Evolutionary conservation across 2,888 invertebrate species (phyloP).

Genomic region (Apoda limacodes): DNA sequence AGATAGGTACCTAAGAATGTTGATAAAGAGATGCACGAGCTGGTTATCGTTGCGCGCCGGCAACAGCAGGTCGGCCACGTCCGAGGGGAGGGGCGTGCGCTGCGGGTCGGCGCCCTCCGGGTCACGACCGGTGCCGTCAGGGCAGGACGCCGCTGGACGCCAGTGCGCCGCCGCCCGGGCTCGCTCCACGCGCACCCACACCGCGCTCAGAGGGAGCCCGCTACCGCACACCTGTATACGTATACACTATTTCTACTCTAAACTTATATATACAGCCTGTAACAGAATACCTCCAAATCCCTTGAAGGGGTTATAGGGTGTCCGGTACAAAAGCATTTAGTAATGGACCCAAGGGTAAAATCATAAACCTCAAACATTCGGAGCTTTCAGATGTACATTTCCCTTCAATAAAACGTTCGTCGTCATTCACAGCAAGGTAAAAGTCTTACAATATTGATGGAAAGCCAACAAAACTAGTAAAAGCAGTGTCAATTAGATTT

Average conservation of each 20-base stretch:
- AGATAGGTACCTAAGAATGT: slow-evolving; percentile 32
- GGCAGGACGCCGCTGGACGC: slow-evolving; percentile 73
- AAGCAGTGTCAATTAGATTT: too few species aligned
- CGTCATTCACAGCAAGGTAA: too few species aligned
- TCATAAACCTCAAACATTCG: too few species aligned
- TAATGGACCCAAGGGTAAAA: too few species aligned
- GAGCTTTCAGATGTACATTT: too few species aligned
- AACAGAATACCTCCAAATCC: too few species aligned
- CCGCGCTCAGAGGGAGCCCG: slow-evolving; percentile 76
- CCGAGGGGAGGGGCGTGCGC: slow-evolving; percentile 75
- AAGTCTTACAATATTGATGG: too few species aligned
- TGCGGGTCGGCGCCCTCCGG: slow-evolving; percentile 73
- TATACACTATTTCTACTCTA: too few species aligned
- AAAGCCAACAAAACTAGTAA: too few species aligned
- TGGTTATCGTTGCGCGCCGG: slow-evolving; percentile 71
- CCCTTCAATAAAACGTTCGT: too few species aligned
- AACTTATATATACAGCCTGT: slow-evolving; percentile 1
- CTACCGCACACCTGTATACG: slow-evolving; percentile 36
- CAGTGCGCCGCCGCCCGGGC: slow-evolving; percentile 80
- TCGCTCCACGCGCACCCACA: slow-evolving; percentile 82
- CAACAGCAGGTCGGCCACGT: slow-evolving; percentile 76
- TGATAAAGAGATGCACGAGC: slow-evolving; percentile 70
- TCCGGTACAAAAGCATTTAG: too few species aligned
- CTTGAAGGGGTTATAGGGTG: too few species aligned
- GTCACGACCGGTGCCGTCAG: slow-evolving; percentile 67